Conservation (phyloP, 2,113 vertebrate genomes). For the Syngnathoides biaculeatus region DNA sequence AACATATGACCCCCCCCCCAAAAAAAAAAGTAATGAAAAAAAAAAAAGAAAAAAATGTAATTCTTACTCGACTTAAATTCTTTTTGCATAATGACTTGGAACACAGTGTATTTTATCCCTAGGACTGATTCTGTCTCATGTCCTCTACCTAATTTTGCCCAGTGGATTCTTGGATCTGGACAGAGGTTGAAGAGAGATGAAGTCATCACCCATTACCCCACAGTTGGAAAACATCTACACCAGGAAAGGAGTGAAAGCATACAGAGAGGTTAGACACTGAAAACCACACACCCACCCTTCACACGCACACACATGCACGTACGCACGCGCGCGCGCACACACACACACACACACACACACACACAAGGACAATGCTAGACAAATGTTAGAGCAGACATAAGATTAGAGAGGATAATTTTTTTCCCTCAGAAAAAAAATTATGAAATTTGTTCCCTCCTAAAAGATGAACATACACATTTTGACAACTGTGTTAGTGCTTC, state of each 20-base stretch:
- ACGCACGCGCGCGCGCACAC: too few species aligned
- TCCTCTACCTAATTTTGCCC: constrained; percentile 99
- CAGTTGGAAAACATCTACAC: constrained; percentile 97
- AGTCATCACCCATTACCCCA: constrained; percentile 96
- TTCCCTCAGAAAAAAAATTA: constrained; percentile 6
- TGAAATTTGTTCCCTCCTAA: constrained; percentile 18
- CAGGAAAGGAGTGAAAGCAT: constrained; percentile 66
- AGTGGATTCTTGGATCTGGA: constrained; percentile 98
- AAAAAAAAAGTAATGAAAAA: too few species aligned
- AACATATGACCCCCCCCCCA: neutral
- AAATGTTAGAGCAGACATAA: constrained; percentile 37
- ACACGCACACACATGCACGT: neutral
- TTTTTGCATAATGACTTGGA: neutral
- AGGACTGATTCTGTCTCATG: constrained; percentile 57
- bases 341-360: too few species aligned
- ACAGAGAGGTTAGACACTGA: constrained; percentile 44
- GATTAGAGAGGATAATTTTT: constrained; percentile 1
- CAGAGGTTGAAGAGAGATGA: constrained; percentile 99
- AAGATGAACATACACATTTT: constrained; percentile 23
- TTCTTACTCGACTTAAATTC: neutral
- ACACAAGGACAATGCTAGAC: constrained; percentile 23
- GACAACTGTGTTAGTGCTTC: constrained; percentile 5
- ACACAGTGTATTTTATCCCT: constrained; percentile 16
- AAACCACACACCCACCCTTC: too few species aligned
- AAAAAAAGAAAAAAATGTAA: neutral